phyloP scores from a whole-genome alignment of 2,888 invertebrate genomes.

The Notodonta dromedarius region DNA sequence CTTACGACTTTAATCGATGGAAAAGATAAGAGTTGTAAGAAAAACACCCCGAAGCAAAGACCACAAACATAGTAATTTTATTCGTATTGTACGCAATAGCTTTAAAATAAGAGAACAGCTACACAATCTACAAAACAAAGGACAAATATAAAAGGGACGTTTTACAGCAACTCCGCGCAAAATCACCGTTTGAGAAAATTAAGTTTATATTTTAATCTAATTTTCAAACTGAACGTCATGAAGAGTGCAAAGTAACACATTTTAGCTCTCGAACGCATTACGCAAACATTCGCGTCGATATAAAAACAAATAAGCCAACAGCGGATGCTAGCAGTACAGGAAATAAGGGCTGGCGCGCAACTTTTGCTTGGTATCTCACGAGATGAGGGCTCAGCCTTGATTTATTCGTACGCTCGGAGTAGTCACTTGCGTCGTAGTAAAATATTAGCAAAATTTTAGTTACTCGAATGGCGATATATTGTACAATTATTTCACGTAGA shows the following conservation, averaged over 20 bases:
- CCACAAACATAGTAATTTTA: too few species aligned
- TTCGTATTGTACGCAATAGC: too few species aligned
- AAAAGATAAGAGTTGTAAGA: too few species aligned
- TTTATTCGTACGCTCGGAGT: too few species aligned
- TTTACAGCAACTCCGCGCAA: background rate
- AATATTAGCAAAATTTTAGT: background rate
- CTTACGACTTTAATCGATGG: too few species aligned
- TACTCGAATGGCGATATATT: too few species aligned
- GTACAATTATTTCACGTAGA: too few species aligned
- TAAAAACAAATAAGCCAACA: slow-evolving; percentile 61
- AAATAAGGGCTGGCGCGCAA: slow-evolving; percentile 56
- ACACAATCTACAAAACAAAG: background rate
- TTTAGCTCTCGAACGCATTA: slow-evolving; percentile 38
- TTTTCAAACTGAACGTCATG: slow-evolving; percentile 3
- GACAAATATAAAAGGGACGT: background rate
- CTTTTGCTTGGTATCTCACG: background rate
- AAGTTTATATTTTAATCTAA: background rate
- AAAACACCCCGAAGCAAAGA: too few species aligned
- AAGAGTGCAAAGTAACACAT: slow-evolving; percentile 14
- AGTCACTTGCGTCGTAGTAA: background rate
- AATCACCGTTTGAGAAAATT: background rate
- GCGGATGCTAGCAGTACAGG: slow-evolving; percentile 62
- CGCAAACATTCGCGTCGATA: slow-evolving; percentile 49
- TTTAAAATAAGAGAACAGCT: too few species aligned
- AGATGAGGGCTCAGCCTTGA: background rate